Conservation (phyloP, 2,888 invertebrate species). For the Muschampia plurimacula region DNA sequence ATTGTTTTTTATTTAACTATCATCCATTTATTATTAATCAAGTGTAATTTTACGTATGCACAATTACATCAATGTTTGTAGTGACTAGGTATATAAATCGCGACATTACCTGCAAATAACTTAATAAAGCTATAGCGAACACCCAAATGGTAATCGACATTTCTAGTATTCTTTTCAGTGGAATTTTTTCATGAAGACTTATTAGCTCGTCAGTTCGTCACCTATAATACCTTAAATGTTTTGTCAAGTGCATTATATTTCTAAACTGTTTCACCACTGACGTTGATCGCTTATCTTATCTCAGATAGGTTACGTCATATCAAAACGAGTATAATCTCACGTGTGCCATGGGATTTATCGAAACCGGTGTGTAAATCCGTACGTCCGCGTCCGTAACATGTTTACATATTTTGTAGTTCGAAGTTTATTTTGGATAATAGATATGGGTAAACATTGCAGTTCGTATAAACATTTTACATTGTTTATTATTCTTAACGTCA, state of each 20-base stretch:
- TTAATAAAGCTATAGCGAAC: constrained; percentile 4
- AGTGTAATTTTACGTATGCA: too few species aligned
- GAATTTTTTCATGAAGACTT: constrained; percentile 16
- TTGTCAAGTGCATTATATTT: constrained; percentile 46
- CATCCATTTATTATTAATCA: background rate
- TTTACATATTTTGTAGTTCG: constrained; percentile 3
- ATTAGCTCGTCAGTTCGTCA: background rate
- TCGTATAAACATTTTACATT: too few species aligned
- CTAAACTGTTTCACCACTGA: constrained; percentile 48
- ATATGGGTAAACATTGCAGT: background rate
- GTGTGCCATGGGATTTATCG: constrained; percentile 37
- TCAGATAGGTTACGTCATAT: constrained; percentile 46
- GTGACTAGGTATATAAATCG: background rate
- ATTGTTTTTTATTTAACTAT: background rate
- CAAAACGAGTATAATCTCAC: constrained; percentile 40
- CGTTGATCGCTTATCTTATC: constrained; percentile 44
- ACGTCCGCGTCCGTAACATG: background rate
- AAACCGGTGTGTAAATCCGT: constrained; percentile 31
- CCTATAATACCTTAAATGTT: constrained; percentile 19
- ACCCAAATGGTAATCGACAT: constrained; percentile 21
- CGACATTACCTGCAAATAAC: constrained; percentile 23
- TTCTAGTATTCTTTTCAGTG: background rate
- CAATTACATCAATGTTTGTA: too few species aligned
- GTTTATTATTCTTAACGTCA: too few species aligned
- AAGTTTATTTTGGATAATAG: background rate